These are phyloP conservation scores for Diorhabda elongata DNA, from an alignment of 1,140 invertebrate genomes.

Conservation along the genomic window DNA sequence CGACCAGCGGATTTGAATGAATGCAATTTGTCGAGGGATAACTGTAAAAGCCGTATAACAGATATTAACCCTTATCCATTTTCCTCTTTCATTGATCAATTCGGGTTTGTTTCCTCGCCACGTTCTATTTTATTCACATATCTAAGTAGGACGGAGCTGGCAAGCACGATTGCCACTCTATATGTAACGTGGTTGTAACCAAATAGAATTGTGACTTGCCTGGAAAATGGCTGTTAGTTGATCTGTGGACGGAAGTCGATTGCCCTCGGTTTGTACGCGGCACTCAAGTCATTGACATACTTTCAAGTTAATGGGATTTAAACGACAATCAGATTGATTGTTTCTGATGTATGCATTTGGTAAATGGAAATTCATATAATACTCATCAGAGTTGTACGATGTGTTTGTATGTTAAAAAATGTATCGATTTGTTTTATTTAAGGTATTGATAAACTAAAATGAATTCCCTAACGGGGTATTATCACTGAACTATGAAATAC, in stretches of 20 bases:
- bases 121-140: slow-evolving; percentile 27
- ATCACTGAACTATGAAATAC: no score
- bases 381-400: no score
- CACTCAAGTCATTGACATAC: background rate
- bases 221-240: slow-evolving; percentile 13
- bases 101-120: slow-evolving; percentile 24
- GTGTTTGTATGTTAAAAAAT: no score
- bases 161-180: slow-evolving; percentile 30
- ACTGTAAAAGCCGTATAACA: slow-evolving; percentile 12
- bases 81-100: slow-evolving; percentile 23
- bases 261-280: slow-evolving; percentile 2
- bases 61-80: slow-evolving; percentile 24
- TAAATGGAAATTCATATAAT: no score
- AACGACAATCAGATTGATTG: background rate
- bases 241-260: slow-evolving; percentile 12
- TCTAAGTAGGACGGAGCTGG: slow-evolving; percentile 23
- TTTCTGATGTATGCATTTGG: no score
- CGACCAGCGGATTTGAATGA: background rate
- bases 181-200: slow-evolving; percentile 33
- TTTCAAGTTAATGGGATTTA: background rate
- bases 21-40: slow-evolving; percentile 24
- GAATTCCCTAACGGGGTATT: no score
- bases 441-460: no score
- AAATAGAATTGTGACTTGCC: slow-evolving; percentile 29
- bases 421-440: no score